Conservation (phyloP, 2,888 invertebrate species). For the Dryobotodes eremita region DNA sequence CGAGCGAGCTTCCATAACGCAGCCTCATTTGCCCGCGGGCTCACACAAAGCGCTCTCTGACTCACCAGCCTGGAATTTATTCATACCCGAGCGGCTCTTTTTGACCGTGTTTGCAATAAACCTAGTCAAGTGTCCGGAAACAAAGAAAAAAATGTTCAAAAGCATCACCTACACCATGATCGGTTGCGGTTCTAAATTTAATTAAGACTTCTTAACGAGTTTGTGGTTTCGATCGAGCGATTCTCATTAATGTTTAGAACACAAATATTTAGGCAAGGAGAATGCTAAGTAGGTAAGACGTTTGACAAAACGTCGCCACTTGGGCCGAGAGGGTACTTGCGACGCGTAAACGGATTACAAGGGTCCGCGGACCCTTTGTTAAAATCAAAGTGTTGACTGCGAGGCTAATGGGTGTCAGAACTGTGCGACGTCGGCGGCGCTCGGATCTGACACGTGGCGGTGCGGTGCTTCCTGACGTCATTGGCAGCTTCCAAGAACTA, state of each 20-base stretch:
- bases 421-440: slow-evolving; percentile 24
- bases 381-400: slow-evolving; percentile 86
- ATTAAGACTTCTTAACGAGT: slow-evolving; percentile 43
- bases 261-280: slow-evolving; percentile 75
- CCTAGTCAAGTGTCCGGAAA: slow-evolving; percentile 48
- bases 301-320: slow-evolving; percentile 81
- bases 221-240: slow-evolving; percentile 34
- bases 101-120: slow-evolving; percentile 67
- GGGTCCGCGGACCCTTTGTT: slow-evolving; percentile 81
- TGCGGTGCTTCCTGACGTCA: slow-evolving; percentile 3
- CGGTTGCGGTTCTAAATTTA: slow-evolving; percentile 35
- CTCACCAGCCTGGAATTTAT: slow-evolving; percentile 70
- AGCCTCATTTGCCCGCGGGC: slow-evolving; percentile 63
- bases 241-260: slow-evolving; percentile 64
- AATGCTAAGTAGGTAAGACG: slow-evolving; percentile 76
- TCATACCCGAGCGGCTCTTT: slow-evolving; percentile 62
- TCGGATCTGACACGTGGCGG: slow-evolving; percentile 25
- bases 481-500: slow-evolving; percentile 6
- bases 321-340: slow-evolving; percentile 77
- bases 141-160: slow-evolving; percentile 7
- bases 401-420: slow-evolving; percentile 80
- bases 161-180: slow-evolving; percentile 18
- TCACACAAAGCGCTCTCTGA: slow-evolving; percentile 68
- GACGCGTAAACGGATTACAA: slow-evolving; percentile 86
- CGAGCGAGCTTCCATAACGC: slow-evolving; percentile 42